Conservation (phyloP, 1,140 invertebrate genomes). For the Chelonus insularis region DNA sequence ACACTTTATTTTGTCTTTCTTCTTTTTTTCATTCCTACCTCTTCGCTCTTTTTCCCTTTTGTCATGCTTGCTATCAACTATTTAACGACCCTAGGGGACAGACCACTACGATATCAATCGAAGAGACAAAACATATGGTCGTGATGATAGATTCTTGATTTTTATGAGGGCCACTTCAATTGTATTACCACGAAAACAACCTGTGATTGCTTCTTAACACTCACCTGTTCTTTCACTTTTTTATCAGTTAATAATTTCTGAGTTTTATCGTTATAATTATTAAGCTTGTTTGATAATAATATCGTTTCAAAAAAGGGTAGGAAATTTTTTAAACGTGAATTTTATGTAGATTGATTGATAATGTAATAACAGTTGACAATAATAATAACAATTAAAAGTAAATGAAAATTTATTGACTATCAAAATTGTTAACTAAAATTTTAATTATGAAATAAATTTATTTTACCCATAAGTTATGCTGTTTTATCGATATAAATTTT, state of each 20-base stretch:
- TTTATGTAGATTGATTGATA: too few relatives aligned
- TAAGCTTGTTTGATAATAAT: too few relatives aligned
- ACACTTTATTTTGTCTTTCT: not conserved
- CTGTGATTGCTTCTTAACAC: conserved; percentile 45
- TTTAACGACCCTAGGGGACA: not conserved
- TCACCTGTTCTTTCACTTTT: conserved; percentile 6
- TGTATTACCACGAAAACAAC: conserved; percentile 28
- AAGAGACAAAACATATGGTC: conserved; percentile 55
- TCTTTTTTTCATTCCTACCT: not conserved
- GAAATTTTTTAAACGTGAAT: too few relatives aligned
- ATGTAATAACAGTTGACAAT: too few relatives aligned
- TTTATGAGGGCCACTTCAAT: conserved; percentile 42
- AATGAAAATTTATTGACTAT: too few relatives aligned
- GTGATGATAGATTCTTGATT: conserved; percentile 60
- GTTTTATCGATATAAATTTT: too few relatives aligned
- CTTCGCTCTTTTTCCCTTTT: not conserved
- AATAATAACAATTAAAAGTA: too few relatives aligned
- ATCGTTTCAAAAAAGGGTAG: too few relatives aligned
- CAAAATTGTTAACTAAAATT: too few relatives aligned
- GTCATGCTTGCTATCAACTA: not conserved
- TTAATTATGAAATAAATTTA: too few relatives aligned
- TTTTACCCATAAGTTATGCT: too few relatives aligned
- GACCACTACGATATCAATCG: conserved; percentile 50
- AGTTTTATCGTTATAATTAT: not conserved
- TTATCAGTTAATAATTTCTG: not conserved